Conservation (phyloP, 1,140 invertebrate species). For the Drosophila suzukii region DNA sequence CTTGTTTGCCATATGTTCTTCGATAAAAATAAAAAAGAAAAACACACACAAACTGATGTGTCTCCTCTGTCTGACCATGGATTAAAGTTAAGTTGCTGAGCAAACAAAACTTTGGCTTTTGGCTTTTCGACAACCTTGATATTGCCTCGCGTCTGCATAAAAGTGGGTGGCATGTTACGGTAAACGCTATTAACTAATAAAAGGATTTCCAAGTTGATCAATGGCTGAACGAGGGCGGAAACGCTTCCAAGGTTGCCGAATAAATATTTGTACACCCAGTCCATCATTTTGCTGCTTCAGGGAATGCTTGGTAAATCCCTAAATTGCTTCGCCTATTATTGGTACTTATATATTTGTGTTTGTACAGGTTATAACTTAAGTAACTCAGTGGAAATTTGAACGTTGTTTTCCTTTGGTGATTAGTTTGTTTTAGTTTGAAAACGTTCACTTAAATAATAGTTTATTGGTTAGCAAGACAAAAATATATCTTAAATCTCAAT, state of each 20-base stretch:
- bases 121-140: conserved; percentile 47
- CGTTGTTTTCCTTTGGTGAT: background rate
- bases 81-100: conserved; percentile 71
- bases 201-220: conserved; percentile 59
- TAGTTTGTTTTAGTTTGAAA: background rate
- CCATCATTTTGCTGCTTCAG: background rate
- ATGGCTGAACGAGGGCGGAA: conserved; percentile 42
- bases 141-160: conserved; percentile 24
- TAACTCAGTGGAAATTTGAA: background rate
- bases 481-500: background rate
- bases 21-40: conserved; percentile 48
- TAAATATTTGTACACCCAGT: conserved; percentile 21
- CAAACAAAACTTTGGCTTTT: conserved; percentile 51
- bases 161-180: conserved; percentile 44
- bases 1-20: conserved; percentile 53
- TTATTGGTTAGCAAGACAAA: background rate
- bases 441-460: background rate
- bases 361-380: background rate
- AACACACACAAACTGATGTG: conserved; percentile 40
- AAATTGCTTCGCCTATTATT: conserved; percentile 14
- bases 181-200: conserved; percentile 64
- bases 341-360: background rate
- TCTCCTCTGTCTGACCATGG: conserved; percentile 52
- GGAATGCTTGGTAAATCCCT: conserved; percentile 12
- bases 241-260: conserved; percentile 30